phyloP scores from a whole-genome alignment of 2,888 invertebrate genomes.

The Euproctis similis region DNA sequence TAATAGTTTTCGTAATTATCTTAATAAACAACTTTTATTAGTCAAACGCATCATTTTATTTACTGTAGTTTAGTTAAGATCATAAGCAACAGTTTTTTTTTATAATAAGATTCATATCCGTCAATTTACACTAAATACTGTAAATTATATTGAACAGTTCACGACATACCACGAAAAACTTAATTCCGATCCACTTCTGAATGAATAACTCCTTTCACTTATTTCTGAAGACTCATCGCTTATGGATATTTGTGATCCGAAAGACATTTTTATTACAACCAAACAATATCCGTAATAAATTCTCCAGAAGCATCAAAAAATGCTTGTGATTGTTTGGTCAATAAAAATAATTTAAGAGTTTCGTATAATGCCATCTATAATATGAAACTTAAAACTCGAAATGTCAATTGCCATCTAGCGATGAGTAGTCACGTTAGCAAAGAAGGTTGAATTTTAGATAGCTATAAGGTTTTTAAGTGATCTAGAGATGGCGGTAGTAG shows the following conservation, averaged over 20 bases:
- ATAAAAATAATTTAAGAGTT: conserved; percentile 16
- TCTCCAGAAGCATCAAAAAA: neutral
- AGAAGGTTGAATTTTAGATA: too few relatives aligned
- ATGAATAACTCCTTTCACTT: conserved; percentile 54
- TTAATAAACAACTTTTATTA: too few relatives aligned
- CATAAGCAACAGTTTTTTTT: too few relatives aligned
- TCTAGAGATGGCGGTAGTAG: too few relatives aligned
- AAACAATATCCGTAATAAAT: neutral
- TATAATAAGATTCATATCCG: too few relatives aligned
- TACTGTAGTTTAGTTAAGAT: too few relatives aligned
- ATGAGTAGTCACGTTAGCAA: too few relatives aligned
- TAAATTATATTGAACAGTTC: too few relatives aligned
- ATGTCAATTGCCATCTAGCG: conserved; percentile 6
- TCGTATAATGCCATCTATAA: conserved; percentile 17
- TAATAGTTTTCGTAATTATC: too few relatives aligned
- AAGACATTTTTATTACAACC: conserved; percentile 41
- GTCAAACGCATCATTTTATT: too few relatives aligned
- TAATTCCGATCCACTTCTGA: conserved; percentile 52
- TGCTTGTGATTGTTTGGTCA: conserved; percentile 29
- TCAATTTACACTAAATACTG: too few relatives aligned
- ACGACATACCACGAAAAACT: conserved; percentile 49
- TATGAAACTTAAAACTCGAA: neutral
- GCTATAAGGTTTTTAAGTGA: too few relatives aligned
- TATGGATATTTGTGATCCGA: conserved; percentile 57
- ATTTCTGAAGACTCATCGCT: conserved; percentile 60